Evolutionary conservation across 2,797 vertebrate species (phyloP), one percentile per base, ranked within the genome.

Genomic region (Rhabdomys pumilio): DNA sequence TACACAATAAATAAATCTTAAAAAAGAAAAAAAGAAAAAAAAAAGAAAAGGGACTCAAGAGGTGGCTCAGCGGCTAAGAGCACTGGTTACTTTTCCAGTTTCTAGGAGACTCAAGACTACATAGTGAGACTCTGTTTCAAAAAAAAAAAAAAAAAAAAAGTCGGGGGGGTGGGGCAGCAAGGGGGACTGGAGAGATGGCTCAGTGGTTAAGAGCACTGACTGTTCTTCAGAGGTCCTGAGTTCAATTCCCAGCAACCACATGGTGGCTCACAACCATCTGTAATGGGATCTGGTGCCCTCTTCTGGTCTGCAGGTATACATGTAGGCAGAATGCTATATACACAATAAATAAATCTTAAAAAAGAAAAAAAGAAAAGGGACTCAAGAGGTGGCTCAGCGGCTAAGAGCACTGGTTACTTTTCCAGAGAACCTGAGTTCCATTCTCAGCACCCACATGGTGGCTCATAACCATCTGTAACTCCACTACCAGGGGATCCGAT

Each of bases 131-230:
- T 3, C 41, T 85, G 82, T 14, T 14, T 13, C 8, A 38, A 38
- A 38, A 38, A 38, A 38, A 38, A 38, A 38, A 38, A 38, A 38
- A 38, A 38, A 24, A n/a, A 55, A 81, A 81, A n/a, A 57, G 10
- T 8, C 4, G 1, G 1, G 6, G 11, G 8, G 1, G 17, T 26
- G 44, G 59, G 9, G 17, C 1, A 29, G 12, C 2, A 15, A 29
- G 2, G 3, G 34, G 17, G 0, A 31, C 41, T 85, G 61, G 9
- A 67, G 29, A 67, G 59, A 19, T 47, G 38, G 59, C 41, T 47
- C 41, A 65, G 63, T 1, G 12, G 44, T n/a, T 86, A 50, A 67
- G 63, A 69, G 31, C 20, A 38, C 65, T 53, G 47, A 7, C 31
- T 55, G 4, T 7, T 72, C 84, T 86, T 55, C 34, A 67, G 65